Evolutionary conservation across 92 coral and sea anemone species (phyloP), one percentile per base, ranked within the genome.

Genomic region (Parazoanthus darwini): DNA sequence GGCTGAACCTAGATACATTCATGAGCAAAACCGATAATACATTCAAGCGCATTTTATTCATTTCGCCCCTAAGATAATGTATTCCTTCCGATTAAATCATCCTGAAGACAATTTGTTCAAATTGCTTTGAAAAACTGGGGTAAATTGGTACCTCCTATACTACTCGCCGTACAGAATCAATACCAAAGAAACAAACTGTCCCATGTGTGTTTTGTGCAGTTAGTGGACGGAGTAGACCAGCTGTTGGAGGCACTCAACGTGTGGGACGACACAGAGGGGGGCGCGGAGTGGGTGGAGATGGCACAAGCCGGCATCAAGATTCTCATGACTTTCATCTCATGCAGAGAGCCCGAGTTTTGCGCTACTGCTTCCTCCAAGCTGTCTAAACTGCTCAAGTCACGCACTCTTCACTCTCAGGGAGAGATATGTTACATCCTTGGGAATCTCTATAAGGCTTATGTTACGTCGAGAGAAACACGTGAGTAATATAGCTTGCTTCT

Each of bases 301-400:
- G 97, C 98, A 10, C 98, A 97, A 63, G 93, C 95, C 22, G 99
- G 99, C 50, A 93, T 91, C 56, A 87, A 96, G 86, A 94, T 97
- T 73, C 94, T 97, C 22, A 91, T 97, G 86, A 94, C 93, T 3
- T 97, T 95, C 58, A 90, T 97, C 36, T 91, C 94, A 20, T 96
- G 91, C 8, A 91, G 88, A 70, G 95, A 97, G 79, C 91, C 98
- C 14, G 96, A 93, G 89, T 92, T 90, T 82, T 97, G 99, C 66
- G 99, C 99, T 65, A 95, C 96, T 1, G 96, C 99, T 2, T 97
- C 99, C 3, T 97, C 99, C 59, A 97, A 95, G 90, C 94, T 97
- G 25, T 95, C 93, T 84, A 95, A 94, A 43, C 93, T 97, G 35
- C 92, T 94, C 77, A 65, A 88, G 22, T 51, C 6, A 38, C 23